Percentiles rank a stretch among this genome's conserved stretches.
Conservation (phyloP, 2,113 vertebrate genomes). For the Tyto alba region DNA sequence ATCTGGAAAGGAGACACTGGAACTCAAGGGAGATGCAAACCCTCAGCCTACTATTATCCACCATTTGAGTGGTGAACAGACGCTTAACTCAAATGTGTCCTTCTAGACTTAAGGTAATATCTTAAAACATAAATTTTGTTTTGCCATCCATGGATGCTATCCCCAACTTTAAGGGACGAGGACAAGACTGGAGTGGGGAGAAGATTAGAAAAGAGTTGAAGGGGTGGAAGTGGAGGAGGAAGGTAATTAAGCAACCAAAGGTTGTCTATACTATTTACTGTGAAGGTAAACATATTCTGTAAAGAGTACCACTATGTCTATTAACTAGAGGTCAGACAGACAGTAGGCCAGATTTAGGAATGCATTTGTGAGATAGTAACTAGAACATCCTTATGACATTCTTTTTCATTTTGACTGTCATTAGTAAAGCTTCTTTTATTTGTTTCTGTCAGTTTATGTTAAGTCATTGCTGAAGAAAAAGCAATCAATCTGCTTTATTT, state of each 20-base stretch:
- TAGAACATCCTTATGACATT: neutral
- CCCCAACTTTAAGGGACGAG: neutral
- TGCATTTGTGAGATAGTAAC: neutral
- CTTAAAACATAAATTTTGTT: neutral
- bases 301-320: neutral
- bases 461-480: constrained; percentile 37
- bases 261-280: neutral
- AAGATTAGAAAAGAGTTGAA: neutral
- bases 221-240: neutral
- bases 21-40: neutral
- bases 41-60: neutral
- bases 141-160: neutral
- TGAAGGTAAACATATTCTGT: neutral
- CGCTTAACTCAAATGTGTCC: neutral
- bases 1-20: neutral
- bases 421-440: constrained; percentile 47
- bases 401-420: neutral
- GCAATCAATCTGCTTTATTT: constrained; percentile 62
- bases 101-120: neutral
- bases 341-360: neutral
- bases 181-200: neutral
- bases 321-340: neutral
- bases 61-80: neutral
- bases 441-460: constrained; percentile 50
- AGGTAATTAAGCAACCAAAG: neutral